Evolutionary conservation across 2,113 vertebrate species (phyloP).

Genomic region (Taxidea taxus): DNA sequence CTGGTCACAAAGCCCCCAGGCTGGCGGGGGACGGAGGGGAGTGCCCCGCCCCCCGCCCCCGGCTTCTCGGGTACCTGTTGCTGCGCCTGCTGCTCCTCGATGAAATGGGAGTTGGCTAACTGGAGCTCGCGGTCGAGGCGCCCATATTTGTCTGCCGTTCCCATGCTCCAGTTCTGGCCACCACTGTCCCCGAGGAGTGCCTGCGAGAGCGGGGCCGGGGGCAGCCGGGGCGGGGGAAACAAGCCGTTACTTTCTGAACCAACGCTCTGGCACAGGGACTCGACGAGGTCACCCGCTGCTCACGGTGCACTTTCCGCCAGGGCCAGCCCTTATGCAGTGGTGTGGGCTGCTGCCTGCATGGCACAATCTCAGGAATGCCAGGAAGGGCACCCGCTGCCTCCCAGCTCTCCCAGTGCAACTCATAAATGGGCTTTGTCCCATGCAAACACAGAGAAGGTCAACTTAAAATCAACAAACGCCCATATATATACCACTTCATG

Average conservation of each 20-base stretch:
- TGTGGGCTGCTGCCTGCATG: neutral
- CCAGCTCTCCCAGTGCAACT: neutral
- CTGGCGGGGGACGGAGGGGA: neutral
- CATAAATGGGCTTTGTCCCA: neutral
- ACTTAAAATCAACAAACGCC: neutral
- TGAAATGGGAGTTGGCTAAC: slow-evolving; percentile 92
- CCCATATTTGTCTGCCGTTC: slow-evolving; percentile 85
- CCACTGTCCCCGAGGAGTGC: slow-evolving; percentile 87
- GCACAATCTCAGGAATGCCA: neutral
- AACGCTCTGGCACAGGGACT: neutral
- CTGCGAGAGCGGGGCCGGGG: slow-evolving; percentile 74
- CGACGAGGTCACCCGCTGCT: neutral
- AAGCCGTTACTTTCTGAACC: neutral
- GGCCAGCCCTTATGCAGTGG: neutral
- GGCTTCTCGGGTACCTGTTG: slow-evolving; percentile 88
- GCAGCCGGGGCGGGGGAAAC: neutral
- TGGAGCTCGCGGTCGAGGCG: slow-evolving; percentile 91
- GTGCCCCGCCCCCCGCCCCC: neutral
- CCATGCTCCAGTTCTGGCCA: slow-evolving; percentile 88
- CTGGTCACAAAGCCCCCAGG: too few relatives aligned
- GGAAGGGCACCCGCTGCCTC: neutral
- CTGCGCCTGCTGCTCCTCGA: slow-evolving; percentile 95
- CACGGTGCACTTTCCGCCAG: neutral
- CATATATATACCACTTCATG: neutral
- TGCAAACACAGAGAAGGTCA: neutral